Percentiles rank a stretch among this genome's conserved stretches.
Conservation (phyloP, 2,888 invertebrate species). For the Chalcosyrphus nemorum region DNA sequence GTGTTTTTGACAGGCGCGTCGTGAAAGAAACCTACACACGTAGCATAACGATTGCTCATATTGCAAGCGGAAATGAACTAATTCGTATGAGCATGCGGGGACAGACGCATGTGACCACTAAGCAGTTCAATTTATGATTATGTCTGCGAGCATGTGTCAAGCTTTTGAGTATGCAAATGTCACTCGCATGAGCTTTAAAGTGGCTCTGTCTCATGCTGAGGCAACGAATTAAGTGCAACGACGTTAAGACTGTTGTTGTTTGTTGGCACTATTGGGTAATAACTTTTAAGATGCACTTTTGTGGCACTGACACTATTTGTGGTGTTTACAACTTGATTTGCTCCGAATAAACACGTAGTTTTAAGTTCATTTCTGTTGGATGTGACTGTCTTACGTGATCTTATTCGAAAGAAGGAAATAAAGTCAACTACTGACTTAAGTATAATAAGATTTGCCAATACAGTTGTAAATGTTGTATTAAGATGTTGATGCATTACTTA, state of each 20-base stretch:
- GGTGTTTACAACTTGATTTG: constrained; percentile 24
- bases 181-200: constrained; percentile 36
- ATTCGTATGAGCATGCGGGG: constrained; percentile 48
- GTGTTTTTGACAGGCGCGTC: constrained; percentile 32
- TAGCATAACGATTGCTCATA: constrained; percentile 32
- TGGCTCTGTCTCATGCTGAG: constrained; percentile 12
- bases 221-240: constrained; percentile 4
- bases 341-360: constrained; percentile 9
- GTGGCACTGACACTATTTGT: constrained; percentile 58
- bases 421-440: too few relatives aligned
- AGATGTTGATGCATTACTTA: too few relatives aligned
- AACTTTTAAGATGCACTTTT: constrained; percentile 43
- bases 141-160: constrained; percentile 39
- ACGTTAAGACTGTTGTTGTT: constrained; percentile 13
- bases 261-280: constrained; percentile 8
- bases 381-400: too few relatives aligned
- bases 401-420: too few relatives aligned
- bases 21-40: constrained; percentile 9
- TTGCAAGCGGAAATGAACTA: constrained; percentile 58
- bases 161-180: constrained; percentile 37
- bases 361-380: background rate
- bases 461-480: too few relatives aligned
- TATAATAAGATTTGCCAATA: too few relatives aligned
- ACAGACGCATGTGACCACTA: constrained; percentile 13
- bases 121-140: constrained; percentile 47